phyloP scores from a whole-genome alignment of 2,113 vertebrate genomes.

The Chunga burmeisteri region DNA sequence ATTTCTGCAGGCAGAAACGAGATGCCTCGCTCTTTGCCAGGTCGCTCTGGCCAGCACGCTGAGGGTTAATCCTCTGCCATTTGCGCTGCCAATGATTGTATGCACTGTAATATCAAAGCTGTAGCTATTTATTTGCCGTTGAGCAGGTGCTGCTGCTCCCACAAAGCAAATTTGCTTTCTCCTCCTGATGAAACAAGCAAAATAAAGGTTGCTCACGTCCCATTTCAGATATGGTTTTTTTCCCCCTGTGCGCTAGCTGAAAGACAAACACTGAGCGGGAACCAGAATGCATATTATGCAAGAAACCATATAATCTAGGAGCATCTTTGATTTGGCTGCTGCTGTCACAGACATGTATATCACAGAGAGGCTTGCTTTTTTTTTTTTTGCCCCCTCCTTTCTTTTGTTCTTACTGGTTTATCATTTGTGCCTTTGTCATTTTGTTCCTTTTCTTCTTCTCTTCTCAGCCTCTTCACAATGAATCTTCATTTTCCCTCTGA shows the following conservation, averaged over 20 bases:
- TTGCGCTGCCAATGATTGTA: conserved; percentile 49
- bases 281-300: conserved; percentile 76
- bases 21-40: not conserved
- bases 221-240: conserved; percentile 60
- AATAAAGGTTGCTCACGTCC: conserved; percentile 77
- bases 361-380: not conserved
- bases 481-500: conserved; percentile 94
- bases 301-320: conserved; percentile 77
- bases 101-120: conserved; percentile 51
- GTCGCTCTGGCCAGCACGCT: not conserved
- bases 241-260: conserved; percentile 57
- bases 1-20: not conserved
- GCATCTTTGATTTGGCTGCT: conserved; percentile 64
- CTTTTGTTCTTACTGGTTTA: conserved; percentile 60
- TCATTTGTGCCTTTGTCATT: conserved; percentile 69
- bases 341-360: conserved; percentile 58
- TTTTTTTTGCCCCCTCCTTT: not conserved
- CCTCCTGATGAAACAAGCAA: conserved; percentile 60
- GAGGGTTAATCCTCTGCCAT: conserved; percentile 46
- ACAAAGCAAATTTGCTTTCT: conserved; percentile 74
- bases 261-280: conserved; percentile 54
- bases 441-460: conserved; percentile 62
- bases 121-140: conserved; percentile 58
- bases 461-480: conserved; percentile 86
- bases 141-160: conserved; percentile 70